Percentiles rank a stretch among this genome's conserved stretches.
phyloP scores from a whole-genome alignment of 2,797 vertebrate species.

The Eurystomus glaucurus region DNA sequence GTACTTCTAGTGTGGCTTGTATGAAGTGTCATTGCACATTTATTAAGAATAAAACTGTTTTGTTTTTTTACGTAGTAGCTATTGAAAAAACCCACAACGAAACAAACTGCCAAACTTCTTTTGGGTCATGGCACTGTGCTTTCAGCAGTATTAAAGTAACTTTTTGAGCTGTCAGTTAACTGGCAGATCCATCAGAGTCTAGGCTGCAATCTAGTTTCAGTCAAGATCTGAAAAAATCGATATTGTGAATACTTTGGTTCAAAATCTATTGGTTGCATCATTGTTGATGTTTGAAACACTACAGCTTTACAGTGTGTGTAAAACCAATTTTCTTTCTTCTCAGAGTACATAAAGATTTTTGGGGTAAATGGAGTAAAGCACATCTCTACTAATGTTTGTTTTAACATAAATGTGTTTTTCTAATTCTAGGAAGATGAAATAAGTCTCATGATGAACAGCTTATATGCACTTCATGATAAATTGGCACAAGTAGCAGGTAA shows the following conservation, averaged over 20 bases:
- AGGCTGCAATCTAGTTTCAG: not conserved
- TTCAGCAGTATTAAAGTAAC: not conserved
- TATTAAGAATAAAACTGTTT: not conserved
- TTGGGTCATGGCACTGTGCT: not conserved
- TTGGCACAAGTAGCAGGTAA: conserved; percentile 94
- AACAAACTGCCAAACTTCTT: not conserved
- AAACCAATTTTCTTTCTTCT: rapidly evolving
- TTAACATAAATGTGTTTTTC: conserved; percentile 44
- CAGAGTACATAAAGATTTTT: rapidly evolving
- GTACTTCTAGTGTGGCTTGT: not conserved
- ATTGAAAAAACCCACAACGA: not conserved
- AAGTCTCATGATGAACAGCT: conserved; percentile 91
- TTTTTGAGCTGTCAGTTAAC: not conserved
- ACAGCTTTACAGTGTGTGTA: not conserved
- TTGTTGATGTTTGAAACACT: not conserved
- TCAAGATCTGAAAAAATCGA: not conserved
- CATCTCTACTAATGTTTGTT: not conserved
- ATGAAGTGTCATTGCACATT: not conserved
- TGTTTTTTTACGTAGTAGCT: not conserved
- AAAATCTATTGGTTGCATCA: not conserved
- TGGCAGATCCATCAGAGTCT: not conserved
- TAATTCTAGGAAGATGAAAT: conserved; percentile 83
- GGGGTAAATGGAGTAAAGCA: not conserved
- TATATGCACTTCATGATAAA: conserved; percentile 94
- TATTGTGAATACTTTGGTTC: not conserved